These are phyloP conservation scores for Hafferia zeledoni DNA, from an alignment of 2,797 vertebrate genomes.

Conservation along the genomic window DNA sequence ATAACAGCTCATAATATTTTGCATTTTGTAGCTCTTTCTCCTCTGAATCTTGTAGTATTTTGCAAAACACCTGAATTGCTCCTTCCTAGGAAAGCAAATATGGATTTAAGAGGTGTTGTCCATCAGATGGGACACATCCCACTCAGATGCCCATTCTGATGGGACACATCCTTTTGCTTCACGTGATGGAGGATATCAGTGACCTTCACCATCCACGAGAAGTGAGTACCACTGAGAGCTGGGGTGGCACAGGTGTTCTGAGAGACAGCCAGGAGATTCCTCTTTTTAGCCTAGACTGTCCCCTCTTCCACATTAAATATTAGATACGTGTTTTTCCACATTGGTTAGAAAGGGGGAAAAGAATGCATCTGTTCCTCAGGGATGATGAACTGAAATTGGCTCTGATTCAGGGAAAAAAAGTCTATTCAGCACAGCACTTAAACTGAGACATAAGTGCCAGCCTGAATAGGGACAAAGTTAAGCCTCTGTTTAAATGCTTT, in stretches of 20 bases:
- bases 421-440: conserved; percentile 48
- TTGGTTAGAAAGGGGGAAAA: background rate
- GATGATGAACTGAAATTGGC: conserved; percentile 57
- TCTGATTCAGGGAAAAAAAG: background rate
- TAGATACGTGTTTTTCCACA: background rate
- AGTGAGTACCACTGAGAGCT: background rate
- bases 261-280: background rate
- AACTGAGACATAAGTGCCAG: conserved; percentile 51
- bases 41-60: background rate
- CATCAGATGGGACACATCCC: background rate
- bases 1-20: background rate
- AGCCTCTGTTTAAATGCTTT: conserved; percentile 59
- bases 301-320: background rate
- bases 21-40: background rate
- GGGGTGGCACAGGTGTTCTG: background rate
- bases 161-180: background rate
- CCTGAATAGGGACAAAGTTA: conserved; percentile 45
- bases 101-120: background rate
- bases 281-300: background rate
- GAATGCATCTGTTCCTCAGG: conserved; percentile 28
- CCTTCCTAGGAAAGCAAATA: background rate
- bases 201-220: background rate
- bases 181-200: background rate
- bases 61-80: background rate
- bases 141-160: too few relatives aligned